Evolutionary conservation across 1,140 invertebrate species (phyloP).

Genomic region (Sitodiplosis mosellana): DNA sequence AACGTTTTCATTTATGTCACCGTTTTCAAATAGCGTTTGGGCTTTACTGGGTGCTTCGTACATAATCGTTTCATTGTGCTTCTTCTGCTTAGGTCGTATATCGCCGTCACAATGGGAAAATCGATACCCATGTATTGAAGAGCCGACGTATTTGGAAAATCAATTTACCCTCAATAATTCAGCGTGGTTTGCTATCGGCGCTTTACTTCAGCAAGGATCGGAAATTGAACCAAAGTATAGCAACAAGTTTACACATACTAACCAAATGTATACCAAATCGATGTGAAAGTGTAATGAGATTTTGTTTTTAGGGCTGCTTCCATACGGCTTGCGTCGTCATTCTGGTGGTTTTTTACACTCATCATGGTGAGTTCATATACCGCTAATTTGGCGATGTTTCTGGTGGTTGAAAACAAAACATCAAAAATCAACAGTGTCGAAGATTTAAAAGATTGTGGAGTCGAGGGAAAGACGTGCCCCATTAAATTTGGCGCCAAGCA

Average conservation of each 20-base stretch:
- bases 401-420: conserved; percentile 70
- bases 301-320: conserved; percentile 42
- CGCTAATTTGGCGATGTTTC: conserved; percentile 87
- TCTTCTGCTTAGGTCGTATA: conserved; percentile 63
- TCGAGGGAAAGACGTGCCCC: conserved; percentile 33
- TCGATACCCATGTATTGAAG: conserved; percentile 59
- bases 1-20: conserved; percentile 75
- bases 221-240: conserved; percentile 62
- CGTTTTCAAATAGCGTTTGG: conserved; percentile 71
- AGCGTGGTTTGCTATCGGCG: conserved; percentile 66
- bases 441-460: conserved; percentile 50
- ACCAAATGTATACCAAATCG: neutral
- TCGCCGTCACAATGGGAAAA: conserved; percentile 69
- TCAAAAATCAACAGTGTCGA: conserved; percentile 65
- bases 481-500: conserved; percentile 76
- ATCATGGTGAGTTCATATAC: conserved; percentile 95
- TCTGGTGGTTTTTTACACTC: conserved; percentile 91
- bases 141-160: conserved; percentile 55
- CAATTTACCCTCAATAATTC: conserved; percentile 69
- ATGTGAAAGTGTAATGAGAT: neutral
- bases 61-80: conserved; percentile 52
- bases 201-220: conserved; percentile 68
- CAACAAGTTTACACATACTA: neutral
- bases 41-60: conserved; percentile 56
- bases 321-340: conserved; percentile 54